These are phyloP conservation scores for Acromyrmex echinatior DNA, from an alignment of 1,140 invertebrate species.

Conservation along the genomic window DNA sequence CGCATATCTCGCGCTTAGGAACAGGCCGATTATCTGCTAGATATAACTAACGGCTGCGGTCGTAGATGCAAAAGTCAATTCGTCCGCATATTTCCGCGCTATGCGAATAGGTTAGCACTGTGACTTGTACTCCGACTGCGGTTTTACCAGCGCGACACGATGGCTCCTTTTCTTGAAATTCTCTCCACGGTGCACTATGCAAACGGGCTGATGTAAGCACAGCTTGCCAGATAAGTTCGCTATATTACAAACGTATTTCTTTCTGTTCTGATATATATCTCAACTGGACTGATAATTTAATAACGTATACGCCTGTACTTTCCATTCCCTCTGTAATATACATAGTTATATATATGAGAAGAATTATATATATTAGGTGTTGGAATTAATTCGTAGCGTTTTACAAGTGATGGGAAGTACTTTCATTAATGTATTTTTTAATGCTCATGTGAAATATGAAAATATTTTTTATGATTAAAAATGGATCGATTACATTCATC, in stretches of 20 bases:
- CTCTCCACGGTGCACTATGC: not conserved
- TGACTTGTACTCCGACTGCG: slow-evolving; percentile 11
- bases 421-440: too few relatives aligned
- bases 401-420: too few relatives aligned
- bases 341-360: not conserved
- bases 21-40: slow-evolving; percentile 58
- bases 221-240: slow-evolving; percentile 20
- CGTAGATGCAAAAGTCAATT: slow-evolving; percentile 32
- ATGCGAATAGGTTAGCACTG: slow-evolving; percentile 6
- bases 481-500: not conserved
- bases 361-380: not conserved
- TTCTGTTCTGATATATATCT: not conserved
- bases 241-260: not conserved
- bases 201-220: slow-evolving; percentile 7
- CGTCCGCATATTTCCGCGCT: slow-evolving; percentile 19
- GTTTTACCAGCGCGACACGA: slow-evolving; percentile 14
- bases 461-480: not conserved
- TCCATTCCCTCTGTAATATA: not conserved
- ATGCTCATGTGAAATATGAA: too few relatives aligned
- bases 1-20: slow-evolving; percentile 39
- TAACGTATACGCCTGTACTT: not conserved
- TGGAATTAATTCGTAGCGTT: too few relatives aligned
- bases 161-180: slow-evolving; percentile 33
- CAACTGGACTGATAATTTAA: not conserved
- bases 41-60: slow-evolving; percentile 58